These are phyloP conservation scores for Pygathrix nemaeus DNA, from an alignment of 2,113 vertebrate species.

Conservation along the genomic window DNA sequence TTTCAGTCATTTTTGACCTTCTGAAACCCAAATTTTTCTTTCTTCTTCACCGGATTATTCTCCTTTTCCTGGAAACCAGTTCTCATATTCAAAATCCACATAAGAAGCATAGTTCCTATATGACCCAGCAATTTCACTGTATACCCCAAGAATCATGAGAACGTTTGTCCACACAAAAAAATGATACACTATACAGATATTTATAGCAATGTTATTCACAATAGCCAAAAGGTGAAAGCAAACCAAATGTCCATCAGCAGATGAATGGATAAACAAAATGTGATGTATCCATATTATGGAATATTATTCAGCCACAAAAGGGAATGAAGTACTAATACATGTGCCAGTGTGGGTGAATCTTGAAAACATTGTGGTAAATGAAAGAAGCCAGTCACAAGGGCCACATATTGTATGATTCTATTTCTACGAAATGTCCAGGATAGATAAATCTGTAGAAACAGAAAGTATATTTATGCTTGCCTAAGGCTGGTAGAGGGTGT, in stretches of 20 bases:
- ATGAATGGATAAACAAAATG: constrained; percentile 27
- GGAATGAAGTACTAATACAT: background rate
- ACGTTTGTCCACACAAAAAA: background rate
- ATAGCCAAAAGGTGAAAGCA: background rate
- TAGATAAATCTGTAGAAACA: background rate
- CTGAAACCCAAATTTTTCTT: background rate
- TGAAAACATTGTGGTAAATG: background rate
- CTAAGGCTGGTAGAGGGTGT: background rate
- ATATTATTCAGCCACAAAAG: background rate
- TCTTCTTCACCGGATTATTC: background rate
- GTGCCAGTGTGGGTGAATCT: background rate
- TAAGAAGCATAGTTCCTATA: background rate
- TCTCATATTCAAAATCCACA: background rate
- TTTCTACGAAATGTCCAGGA: background rate
- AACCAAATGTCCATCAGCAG: background rate
- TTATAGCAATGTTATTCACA: background rate
- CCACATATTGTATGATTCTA: background rate
- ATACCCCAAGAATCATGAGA: background rate
- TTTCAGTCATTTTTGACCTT: background rate
- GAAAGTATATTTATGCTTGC: background rate
- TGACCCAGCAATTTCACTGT: background rate
- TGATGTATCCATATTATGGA: background rate
- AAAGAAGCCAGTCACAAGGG: background rate
- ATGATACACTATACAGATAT: background rate
- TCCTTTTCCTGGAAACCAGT: background rate